Evolutionary conservation across 2,888 invertebrate species (phyloP), one percentile per base, ranked within the genome.

Genomic region (Oeneis ivallda): DNA sequence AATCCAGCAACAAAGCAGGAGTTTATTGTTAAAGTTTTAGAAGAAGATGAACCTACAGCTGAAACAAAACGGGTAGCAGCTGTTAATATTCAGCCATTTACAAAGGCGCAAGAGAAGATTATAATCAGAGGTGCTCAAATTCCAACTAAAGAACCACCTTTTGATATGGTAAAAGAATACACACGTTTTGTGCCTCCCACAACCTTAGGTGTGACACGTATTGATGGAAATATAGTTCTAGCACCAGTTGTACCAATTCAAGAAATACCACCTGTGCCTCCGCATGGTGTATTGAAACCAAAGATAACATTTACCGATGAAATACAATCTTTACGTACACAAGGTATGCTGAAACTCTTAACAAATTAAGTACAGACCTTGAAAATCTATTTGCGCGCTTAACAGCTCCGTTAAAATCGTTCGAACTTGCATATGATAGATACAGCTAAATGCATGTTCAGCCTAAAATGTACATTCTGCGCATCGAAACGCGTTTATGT

Each of bases 21-120:
- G 70, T 92, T 92, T 68, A 76, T 92, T 69, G 89, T 92, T n/a
- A 87, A 91, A 77, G 85, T 92, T 69, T 82, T 89, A 65, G 92
- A 92, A 68, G 92, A 92, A 43, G 88, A 87, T 39, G 50, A 83
- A 49, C 71, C 83, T 57, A 79, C 83, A 43, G 62, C 79, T 11
- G 77, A 66, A 17, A 65, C 76, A 11, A 80, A 81, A 54, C 76
- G 79, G 71, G 71, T 90, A 34, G 75, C 83, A 49, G 90, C 87
- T 58, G 76, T 90, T 13, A 89, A 90, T 68, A 87, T 91, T 70
- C 78, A 81, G 65, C 79, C 84, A 2, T 47, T 72, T 15, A 79
- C 80, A 15, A 81, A 78, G 66, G 71, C 72, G 47, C 74, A 62
- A 45, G 86, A 88, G 69, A 86, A 84, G 69, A 85, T 90, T 54